These are phyloP conservation scores for Poecile atricapillus DNA, from an alignment of 2,113 vertebrate species.

Conservation along the genomic window DNA sequence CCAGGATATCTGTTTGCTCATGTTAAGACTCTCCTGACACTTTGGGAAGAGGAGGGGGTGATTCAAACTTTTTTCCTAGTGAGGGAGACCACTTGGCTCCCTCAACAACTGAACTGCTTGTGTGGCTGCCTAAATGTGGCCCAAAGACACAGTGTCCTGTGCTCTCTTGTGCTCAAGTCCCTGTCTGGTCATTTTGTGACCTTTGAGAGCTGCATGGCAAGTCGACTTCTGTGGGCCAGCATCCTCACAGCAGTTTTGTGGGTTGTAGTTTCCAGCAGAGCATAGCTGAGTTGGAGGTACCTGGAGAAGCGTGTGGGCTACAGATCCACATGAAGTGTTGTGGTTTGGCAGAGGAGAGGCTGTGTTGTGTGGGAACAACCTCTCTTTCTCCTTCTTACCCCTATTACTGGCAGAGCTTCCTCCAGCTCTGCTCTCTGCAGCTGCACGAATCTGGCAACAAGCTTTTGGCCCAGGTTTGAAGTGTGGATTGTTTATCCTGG, in stretches of 20 bases:
- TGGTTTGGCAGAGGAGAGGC: not conserved
- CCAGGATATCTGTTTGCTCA: rapidly evolving
- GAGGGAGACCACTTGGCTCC: not conserved
- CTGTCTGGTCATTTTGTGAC: not conserved
- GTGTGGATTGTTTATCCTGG: not conserved
- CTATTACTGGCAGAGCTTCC: not conserved
- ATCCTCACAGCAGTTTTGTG: not conserved
- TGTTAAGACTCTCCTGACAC: not conserved
- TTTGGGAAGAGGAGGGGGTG: not conserved
- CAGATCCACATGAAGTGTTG: not conserved
- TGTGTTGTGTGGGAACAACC: not conserved
- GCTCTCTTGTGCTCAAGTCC: not conserved
- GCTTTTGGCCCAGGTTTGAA: not conserved
- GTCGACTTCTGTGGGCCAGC: not conserved
- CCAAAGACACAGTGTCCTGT: not conserved
- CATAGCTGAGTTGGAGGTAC: not conserved
- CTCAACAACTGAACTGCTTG: rapidly evolving
- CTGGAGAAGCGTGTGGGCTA: not conserved
- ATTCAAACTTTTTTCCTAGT: not conserved
- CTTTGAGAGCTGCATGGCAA: not conserved
- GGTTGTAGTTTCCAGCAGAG: not conserved
- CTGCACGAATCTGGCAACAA: not conserved
- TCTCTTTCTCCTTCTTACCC: not conserved
- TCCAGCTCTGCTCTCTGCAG: not conserved
- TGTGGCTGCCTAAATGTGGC: not conserved